Evolutionary conservation across 2,797 vertebrate genomes (phyloP).

Genomic region (Lates japonicus): DNA sequence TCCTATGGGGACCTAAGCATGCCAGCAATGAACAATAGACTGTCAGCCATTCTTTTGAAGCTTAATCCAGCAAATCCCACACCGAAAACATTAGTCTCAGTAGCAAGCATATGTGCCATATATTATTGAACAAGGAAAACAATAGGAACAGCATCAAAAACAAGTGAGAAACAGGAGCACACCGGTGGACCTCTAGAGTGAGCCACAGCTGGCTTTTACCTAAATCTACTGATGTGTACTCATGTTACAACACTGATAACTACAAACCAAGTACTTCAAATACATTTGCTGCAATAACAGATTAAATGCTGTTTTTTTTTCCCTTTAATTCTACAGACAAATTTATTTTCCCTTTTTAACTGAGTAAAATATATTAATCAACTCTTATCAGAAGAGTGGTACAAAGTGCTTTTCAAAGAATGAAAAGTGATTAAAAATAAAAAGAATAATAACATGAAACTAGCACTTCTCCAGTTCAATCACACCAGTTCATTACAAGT

Average conservation of each 20-base stretch:
- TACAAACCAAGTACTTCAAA: slow-evolving; percentile 46
- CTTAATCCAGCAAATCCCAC: slow-evolving; percentile 84
- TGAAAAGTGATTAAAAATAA: not conserved
- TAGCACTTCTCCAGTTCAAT: not conserved
- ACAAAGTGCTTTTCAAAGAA: not conserved
- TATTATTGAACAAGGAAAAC: slow-evolving; percentile 83
- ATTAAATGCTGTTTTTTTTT: slow-evolving; percentile 37
- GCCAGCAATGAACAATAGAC: slow-evolving; percentile 77
- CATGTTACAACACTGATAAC: slow-evolving; percentile 42
- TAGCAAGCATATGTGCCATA: slow-evolving; percentile 80
- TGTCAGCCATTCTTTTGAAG: slow-evolving; percentile 82
- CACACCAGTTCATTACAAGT: not conserved
- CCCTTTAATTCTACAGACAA: not conserved
- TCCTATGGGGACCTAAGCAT: slow-evolving; percentile 63
- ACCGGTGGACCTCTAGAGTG: slow-evolving; percentile 56
- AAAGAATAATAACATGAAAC: not conserved
- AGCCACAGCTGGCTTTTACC: slow-evolving; percentile 68
- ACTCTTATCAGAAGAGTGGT: not conserved
- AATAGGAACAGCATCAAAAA: slow-evolving; percentile 79
- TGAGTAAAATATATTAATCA: not conserved
- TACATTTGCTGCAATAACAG: slow-evolving; percentile 25
- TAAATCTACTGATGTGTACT: slow-evolving; percentile 56
- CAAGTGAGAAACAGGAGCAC: slow-evolving; percentile 64
- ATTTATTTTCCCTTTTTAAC: not conserved
- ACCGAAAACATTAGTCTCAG: slow-evolving; percentile 78